These are phyloP conservation scores for Ailurus styani DNA, from an alignment of 2,113 vertebrate species.

Conservation along the genomic window DNA sequence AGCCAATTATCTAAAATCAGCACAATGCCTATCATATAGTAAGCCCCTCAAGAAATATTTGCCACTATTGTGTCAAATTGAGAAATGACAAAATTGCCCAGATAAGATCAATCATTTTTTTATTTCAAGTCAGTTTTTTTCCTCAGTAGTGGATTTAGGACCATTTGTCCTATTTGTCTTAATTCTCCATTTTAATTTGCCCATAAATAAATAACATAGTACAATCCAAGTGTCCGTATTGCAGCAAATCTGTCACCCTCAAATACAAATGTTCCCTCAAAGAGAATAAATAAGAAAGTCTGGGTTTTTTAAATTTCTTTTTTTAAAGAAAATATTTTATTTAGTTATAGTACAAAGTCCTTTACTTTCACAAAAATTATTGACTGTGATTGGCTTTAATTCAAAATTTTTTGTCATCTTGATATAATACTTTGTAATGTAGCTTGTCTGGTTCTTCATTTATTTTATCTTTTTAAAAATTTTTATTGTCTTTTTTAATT, in stretches of 20 bases:
- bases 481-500: too few species aligned
- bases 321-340: conserved; percentile 13
- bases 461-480: too few species aligned
- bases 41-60: neutral
- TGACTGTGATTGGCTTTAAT: neutral
- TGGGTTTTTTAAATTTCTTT: neutral
- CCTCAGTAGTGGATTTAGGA: neutral
- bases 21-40: neutral
- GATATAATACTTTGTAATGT: neutral
- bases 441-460: neutral
- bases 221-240: neutral
- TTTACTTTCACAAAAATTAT: conserved; percentile 8
- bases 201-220: neutral
- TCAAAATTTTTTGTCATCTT: conserved; percentile 4
- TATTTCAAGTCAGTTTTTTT: neutral
- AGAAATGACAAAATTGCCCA: neutral
- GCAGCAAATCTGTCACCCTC: neutral
- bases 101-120: neutral
- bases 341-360: neutral
- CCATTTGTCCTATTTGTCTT: neutral
- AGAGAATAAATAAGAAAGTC: neutral
- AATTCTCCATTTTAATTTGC: neutral
- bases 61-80: neutral
- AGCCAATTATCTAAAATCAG: neutral
- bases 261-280: neutral